These are phyloP conservation scores for Grantiella picta DNA, from an alignment of 2,113 vertebrate species.

Conservation along the genomic window DNA sequence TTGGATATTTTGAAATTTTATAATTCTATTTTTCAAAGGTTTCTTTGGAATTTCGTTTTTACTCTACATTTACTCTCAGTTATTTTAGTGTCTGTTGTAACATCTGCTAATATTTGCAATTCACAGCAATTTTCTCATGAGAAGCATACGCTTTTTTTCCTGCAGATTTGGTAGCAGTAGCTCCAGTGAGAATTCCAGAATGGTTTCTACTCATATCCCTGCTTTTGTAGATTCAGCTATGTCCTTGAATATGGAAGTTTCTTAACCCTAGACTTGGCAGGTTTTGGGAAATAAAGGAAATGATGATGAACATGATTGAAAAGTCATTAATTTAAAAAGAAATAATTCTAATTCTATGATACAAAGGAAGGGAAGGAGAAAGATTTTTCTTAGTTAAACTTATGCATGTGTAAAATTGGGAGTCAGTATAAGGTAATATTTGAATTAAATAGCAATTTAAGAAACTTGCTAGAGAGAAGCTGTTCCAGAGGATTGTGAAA, in stretches of 20 bases:
- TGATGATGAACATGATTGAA: not conserved
- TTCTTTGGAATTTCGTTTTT: not conserved
- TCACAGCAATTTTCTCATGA: not conserved
- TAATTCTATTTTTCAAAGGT: not conserved
- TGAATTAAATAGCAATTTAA: not conserved
- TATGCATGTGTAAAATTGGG: fast-evolving
- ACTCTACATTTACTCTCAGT: not conserved
- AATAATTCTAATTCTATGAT: not conserved
- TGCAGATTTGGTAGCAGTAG: not conserved
- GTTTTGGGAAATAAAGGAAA: not conserved
- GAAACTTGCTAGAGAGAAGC: not conserved
- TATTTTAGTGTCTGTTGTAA: not conserved
- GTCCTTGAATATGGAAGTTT: not conserved
- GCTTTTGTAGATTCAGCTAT: not conserved
- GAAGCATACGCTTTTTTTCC: not conserved
- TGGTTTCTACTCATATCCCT: not conserved
- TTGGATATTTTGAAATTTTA: not conserved
- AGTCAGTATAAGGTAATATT: not conserved
- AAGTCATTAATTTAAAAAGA: not conserved
- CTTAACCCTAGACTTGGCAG: not conserved
- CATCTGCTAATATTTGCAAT: not conserved
- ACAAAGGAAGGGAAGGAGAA: not conserved
- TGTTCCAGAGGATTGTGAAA: not conserved
- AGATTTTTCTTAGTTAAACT: not conserved
- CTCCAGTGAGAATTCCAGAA: not conserved